Evolutionary conservation across 2,888 invertebrate species (phyloP), one percentile per base, ranked within the genome.

Genomic region (Drosophila falleni): DNA sequence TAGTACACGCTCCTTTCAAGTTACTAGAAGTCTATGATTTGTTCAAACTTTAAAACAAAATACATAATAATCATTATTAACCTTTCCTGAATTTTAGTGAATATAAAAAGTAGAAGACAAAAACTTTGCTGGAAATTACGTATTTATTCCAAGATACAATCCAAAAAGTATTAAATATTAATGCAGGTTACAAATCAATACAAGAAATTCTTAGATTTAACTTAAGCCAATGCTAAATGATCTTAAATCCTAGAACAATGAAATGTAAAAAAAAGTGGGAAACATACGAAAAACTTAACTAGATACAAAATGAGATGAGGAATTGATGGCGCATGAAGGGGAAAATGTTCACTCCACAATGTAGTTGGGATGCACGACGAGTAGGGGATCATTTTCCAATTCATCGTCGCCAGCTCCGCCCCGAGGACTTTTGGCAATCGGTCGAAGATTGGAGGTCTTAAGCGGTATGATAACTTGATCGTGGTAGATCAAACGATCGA

Each of bases 311-410:
- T 69, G 68, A 51, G 60, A 63, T 74, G 58, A 42, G 3, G 29
- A 33, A 23, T 8, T 29, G 29, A 6, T 23, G 33, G 1, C 23
- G 23, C 23, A 11, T 15, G 16, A 0, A 23, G 8, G 13, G n/a
- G 15, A n/a, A 19, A 19, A 6, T 5, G 23, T 5, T 67, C 92
- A 93, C 78, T 98, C 97, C 49, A 97, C 94, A 50, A 97, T 95
- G 91, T 98, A 99, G 93, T 99, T 98, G 0, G 99, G 99, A 94
- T 99, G 99, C 0, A 99, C 98, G 15, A 99, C 97, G 5, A 99
- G 93, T 44, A 97, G 92, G 0, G 98, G 97, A 65, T 95, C 95
- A 0, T 87, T 87, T 0, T 90, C 87, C 11, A 80, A 68, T 5
- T 76, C 81, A 13, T 90, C 91, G 0, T 77, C 81, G 0, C 13